Evolutionary conservation across 2,797 vertebrate species (phyloP), one percentile per base, ranked within the genome.

Genomic region (Gymnoscopelus braueri): DNA sequence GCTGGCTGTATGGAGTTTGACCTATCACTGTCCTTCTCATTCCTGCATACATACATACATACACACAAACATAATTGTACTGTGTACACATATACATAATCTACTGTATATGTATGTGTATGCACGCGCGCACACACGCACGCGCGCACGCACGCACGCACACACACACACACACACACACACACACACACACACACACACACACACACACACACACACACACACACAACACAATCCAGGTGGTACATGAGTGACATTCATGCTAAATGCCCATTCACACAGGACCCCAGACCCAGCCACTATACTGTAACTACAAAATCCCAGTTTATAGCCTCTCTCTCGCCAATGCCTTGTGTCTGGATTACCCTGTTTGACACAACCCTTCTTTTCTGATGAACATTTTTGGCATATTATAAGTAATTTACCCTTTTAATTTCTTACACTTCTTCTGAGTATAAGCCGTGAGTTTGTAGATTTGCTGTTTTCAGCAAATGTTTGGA

Each of bases 281-380:
- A 57, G 4, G 7, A 13, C 26, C 26, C 3, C 26, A 29, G 26
- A 29, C 26, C 26, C 26, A 29, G 23, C 11, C 35, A 24, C n/a
- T 49, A 9, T 52, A 24, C n/a, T 49, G 5, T 52, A 59, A 44
- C 39, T 48, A 63, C 47, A 71, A 78, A 61, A 44, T 7, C 61
- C 39, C 3, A 67, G 14, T 26, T 39, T 50, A 56, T 55, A 71
- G 55, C 48, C 39, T 66, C 11, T 64, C 50, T 69, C 10, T 15
- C 35, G 2, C 0, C 14, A 67, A 51, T 71, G 70, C 69, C 13
- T 62, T 14, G n/a, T 76, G 64, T 65, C 54, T 47, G 8, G 12
- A 53, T 72, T 0, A 24, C 39, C 5, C 69, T 82, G 72, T 78
- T 77, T 39, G 47, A 39, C 57, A 65, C 14, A 47, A 48, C 69